Evolutionary conservation across 2,797 vertebrate genomes (phyloP), one percentile per base, ranked within the genome.

Genomic region (Pantherophis vulpinus): DNA sequence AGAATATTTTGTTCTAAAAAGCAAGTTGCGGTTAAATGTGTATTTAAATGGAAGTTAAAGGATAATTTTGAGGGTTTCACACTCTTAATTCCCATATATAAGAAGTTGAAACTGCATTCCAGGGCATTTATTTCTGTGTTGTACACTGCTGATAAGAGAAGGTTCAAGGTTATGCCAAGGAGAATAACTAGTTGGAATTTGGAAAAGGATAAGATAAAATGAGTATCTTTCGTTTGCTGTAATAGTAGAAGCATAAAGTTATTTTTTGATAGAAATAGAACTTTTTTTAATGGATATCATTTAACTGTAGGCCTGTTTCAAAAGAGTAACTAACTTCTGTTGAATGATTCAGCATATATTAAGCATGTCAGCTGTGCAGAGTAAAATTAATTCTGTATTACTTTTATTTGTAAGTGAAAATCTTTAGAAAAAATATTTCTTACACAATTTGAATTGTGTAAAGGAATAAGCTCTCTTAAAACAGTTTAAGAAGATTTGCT

Each of bases 181-280:
- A 56, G 74, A 90, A 61, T 27, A 74, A 61, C 54, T n/a, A 29
- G 14, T 5, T n/a, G 20, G 55, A 91, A 61, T 88, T 58, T 70
- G 20, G n/a, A 93, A 66, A 59, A 86, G 70, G 23, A 92, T 58
- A 83, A 94, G 87, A 55, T 54, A 56, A 93, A 93, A 90, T 90
- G 88, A 86, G 93, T 47, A 87, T 87, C 2, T 18, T 91, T 66
- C 14, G 12, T 88, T 11, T 88, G 32, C n/a, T 10, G 14, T 74
- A 42, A 58, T 88, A 47, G 16, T 10, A 20, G 10, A 27, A 12
- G 10, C 18, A 60, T 92, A 42, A 29, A 92, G 29, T 55, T 2
- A 74, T 47, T 63, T 63, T 74, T 54, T 79, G 5, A 89, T 25
- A 74, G 27, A 47, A 32, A 56, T 16, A 8, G 70, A 29, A 74